Conservation (phyloP, 2,113 vertebrate species). For the Indicator indicator region DNA sequence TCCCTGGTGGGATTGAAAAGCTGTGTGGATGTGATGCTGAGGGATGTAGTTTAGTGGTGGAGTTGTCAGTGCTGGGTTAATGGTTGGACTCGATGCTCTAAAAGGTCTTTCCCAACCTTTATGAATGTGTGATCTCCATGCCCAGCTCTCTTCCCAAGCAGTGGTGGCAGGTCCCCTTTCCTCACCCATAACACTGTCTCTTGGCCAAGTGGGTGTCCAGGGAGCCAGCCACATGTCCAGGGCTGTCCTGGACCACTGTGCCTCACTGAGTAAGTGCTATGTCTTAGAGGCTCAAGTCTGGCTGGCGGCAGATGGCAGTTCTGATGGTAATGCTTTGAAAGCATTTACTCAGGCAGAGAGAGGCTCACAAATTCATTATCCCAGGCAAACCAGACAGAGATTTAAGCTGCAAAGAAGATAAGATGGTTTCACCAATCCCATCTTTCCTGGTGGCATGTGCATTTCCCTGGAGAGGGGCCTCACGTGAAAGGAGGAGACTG, state of each 20-base stretch:
- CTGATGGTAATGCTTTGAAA: conserved; percentile 20
- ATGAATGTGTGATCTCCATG: no score
- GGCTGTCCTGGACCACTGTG: neutral
- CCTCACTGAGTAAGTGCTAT: neutral
- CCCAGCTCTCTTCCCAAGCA: neutral
- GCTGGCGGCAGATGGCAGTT: conserved; percentile 37
- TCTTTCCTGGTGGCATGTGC: neutral
- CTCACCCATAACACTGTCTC: neutral
- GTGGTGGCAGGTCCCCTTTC: neutral
- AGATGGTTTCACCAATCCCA: conserved; percentile 5
- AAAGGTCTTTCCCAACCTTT: no score
- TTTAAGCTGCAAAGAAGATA: conserved; percentile 34
- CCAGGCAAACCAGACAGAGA: neutral
- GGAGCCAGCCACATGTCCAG: fast-evolving
- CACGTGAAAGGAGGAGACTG: fast-evolving
- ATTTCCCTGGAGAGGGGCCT: neutral
- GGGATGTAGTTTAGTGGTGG: no score
- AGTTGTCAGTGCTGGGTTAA: no score
- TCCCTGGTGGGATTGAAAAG: no score
- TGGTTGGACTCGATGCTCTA: no score
- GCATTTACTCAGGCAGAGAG: neutral
- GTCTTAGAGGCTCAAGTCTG: neutral
- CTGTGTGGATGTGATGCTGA: no score
- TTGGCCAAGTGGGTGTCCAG: neutral
- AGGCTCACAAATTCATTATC: conserved; percentile 20